These are phyloP conservation scores for Diogma glabrata DNA, from an alignment of 2,888 invertebrate genomes.

Conservation along the genomic window DNA sequence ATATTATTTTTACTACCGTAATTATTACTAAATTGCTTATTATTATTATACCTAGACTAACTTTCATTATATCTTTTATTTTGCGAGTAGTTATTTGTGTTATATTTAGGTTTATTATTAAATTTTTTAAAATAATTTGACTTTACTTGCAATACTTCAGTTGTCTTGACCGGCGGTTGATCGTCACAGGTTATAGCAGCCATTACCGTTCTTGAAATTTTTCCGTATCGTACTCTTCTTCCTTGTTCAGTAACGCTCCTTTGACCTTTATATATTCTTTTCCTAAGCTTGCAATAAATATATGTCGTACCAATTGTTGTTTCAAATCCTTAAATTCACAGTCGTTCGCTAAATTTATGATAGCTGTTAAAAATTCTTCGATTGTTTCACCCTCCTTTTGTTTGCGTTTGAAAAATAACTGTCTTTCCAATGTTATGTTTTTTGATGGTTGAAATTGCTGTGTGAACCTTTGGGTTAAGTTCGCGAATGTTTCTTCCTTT, in stretches of 20 bases:
- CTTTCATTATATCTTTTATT: too few species aligned
- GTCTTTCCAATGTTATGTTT: neutral
- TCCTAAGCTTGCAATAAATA: neutral
- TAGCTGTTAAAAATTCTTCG: neutral
- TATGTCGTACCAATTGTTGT: too few species aligned
- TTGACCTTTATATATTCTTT: neutral
- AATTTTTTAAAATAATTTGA: too few species aligned
- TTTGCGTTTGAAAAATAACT: neutral
- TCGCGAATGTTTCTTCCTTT: neutral
- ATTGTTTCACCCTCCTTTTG: neutral
- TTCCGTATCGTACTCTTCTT: neutral
- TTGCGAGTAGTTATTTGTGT: too few species aligned
- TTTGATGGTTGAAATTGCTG: neutral
- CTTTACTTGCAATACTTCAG: too few species aligned
- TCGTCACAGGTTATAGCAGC: neutral
- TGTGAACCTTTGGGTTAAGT: neutral
- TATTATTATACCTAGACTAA: too few species aligned
- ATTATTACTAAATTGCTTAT: too few species aligned
- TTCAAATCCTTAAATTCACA: too few species aligned
- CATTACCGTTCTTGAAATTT: neutral
- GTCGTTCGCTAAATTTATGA: neutral
- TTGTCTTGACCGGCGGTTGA: too few species aligned
- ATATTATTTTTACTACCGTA: too few species aligned
- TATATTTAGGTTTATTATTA: too few species aligned
- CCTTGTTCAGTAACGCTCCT: neutral